Evolutionary conservation across 2,113 vertebrate genomes (phyloP).

Genomic region (Rhinolophus ferrumequinum): DNA sequence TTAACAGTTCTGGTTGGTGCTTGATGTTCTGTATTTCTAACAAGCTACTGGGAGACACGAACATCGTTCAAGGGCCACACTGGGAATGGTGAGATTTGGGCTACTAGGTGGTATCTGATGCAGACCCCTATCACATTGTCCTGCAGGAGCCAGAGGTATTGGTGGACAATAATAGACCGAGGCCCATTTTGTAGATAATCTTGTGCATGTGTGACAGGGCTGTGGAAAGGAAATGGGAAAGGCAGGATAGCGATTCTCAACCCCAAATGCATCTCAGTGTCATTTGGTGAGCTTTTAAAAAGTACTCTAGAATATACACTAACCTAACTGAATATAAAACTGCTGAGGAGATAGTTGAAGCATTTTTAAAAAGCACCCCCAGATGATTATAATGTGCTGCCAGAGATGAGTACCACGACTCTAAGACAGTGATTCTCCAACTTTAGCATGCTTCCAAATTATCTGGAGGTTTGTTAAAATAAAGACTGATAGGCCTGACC

Average conservation of each 20-base stretch:
- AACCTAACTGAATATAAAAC: not conserved
- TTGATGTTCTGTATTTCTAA: conserved; percentile 18
- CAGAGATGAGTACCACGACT: not conserved
- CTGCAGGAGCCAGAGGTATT: not conserved
- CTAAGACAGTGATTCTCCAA: not conserved
- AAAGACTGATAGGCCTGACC: not conserved
- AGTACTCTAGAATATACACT: not conserved
- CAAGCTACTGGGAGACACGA: not conserved
- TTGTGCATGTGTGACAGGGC: not conserved
- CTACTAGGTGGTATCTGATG: not conserved
- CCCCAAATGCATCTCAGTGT: not conserved
- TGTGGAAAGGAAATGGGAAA: not conserved
- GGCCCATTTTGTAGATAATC: not conserved
- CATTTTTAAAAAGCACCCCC: not conserved
- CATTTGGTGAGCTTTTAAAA: not conserved
- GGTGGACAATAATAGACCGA: not conserved
- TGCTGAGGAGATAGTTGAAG: not conserved
- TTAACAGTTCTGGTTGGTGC: not conserved
- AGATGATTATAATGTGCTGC: not conserved
- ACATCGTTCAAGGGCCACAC: not conserved
- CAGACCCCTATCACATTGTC: not conserved
- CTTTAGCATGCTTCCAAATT: not conserved
- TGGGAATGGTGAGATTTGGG: not conserved
- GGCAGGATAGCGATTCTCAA: not conserved
- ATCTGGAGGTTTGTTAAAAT: not conserved